These are phyloP conservation scores for Netelia melanura DNA, from an alignment of 2,888 invertebrate genomes.

Conservation along the genomic window DNA sequence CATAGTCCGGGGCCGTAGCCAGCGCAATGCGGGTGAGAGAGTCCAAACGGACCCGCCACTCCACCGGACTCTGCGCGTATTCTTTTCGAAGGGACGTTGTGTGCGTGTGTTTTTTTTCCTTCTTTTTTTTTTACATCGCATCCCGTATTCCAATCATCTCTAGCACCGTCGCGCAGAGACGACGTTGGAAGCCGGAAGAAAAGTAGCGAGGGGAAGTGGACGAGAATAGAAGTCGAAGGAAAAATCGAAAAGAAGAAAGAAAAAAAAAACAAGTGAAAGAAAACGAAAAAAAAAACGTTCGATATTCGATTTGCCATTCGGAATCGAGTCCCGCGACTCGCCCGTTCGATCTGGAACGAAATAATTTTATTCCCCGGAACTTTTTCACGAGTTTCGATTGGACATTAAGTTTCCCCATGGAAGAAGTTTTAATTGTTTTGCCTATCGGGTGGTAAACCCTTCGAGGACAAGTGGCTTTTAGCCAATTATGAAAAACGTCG, in stretches of 20 bases:
- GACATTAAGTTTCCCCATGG: background rate
- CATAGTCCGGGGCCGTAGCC: constrained; percentile 17
- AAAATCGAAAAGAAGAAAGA: constrained; percentile 30
- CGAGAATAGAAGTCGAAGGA: constrained; percentile 24
- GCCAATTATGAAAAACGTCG: no score
- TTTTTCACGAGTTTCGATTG: background rate
- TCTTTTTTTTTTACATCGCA: constrained; percentile 20
- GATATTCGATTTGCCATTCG: constrained; percentile 39
- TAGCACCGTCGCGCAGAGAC: constrained; percentile 21
- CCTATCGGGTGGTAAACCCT: no score
- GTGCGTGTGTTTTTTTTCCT: background rate
- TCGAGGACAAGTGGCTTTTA: no score
- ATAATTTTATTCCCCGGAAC: constrained; percentile 2
- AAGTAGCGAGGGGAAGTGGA: constrained; percentile 15
- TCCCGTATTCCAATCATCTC: constrained; percentile 59
- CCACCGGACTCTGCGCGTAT: constrained; percentile 42
- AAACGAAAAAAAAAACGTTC: constrained; percentile 38
- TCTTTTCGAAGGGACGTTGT: constrained; percentile 42
- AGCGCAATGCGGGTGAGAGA: constrained; percentile 40
- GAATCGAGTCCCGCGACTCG: background rate
- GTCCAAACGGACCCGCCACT: constrained; percentile 45
- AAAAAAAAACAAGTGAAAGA: constrained; percentile 7
- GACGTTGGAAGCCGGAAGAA: background rate
- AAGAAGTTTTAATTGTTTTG: no score
- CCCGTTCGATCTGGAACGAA: constrained; percentile 19